Conservation (phyloP, 2,113 vertebrate species). For the Carassius carassius region DNA sequence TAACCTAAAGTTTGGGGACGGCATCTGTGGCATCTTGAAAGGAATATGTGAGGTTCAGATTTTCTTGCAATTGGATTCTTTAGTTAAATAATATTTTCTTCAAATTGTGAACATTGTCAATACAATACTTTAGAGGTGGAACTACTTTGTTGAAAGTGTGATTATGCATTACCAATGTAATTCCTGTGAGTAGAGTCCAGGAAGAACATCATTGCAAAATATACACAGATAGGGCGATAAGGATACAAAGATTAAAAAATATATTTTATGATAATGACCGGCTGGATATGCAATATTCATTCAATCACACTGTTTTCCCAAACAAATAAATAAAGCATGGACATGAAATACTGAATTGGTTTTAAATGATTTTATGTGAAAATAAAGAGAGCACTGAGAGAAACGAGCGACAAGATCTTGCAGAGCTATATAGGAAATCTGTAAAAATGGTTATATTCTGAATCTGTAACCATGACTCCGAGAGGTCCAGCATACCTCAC, state of each 20-base stretch:
- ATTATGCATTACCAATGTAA: not conserved
- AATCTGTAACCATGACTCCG: slow-evolving; percentile 4
- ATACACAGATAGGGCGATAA: not conserved
- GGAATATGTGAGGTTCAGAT: not conserved
- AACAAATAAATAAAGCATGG: not conserved
- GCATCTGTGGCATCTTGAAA: not conserved
- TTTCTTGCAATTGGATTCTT: not conserved
- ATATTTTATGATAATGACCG: not conserved
- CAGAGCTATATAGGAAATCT: not conserved
- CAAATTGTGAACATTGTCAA: not conserved
- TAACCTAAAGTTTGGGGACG: not conserved
- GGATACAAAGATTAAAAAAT: not conserved
- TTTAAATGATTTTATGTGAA: not conserved
- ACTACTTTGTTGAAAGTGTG: not conserved
- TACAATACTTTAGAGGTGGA: not conserved
- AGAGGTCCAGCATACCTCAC: slow-evolving; percentile 16
- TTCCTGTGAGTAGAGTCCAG: not conserved
- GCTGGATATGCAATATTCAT: not conserved
- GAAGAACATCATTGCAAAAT: not conserved
- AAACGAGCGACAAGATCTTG: not conserved
- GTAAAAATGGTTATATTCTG: not conserved
- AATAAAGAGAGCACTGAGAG: not conserved
- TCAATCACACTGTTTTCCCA: not conserved
- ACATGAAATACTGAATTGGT: not conserved
- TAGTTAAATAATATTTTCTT: not conserved